These are phyloP conservation scores for Caenorhabditis becei DNA, from an alignment of 2,888 invertebrate genomes.

Conservation along the genomic window DNA sequence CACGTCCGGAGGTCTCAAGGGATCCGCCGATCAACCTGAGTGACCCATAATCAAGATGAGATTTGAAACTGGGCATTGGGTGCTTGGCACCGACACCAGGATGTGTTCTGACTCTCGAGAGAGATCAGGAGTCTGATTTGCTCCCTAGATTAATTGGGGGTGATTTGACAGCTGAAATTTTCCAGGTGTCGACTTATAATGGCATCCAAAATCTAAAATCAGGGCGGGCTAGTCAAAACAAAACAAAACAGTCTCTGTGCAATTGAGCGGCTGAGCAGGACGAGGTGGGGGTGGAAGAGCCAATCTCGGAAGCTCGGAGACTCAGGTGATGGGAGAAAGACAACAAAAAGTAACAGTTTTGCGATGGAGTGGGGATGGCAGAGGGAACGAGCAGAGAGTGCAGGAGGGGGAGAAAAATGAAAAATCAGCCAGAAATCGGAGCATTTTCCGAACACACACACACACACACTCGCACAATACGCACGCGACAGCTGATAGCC, in stretches of 20 bases:
- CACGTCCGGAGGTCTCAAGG: neutral
- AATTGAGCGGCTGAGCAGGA: neutral
- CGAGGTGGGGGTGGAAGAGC: neutral
- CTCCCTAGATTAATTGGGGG: neutral
- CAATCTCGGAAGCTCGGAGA: neutral
- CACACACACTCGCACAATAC: conserved; percentile 54
- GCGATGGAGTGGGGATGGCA: neutral
- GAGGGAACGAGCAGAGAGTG: conserved; percentile 19
- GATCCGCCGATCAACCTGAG: neutral
- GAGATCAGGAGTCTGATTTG: conserved; percentile 1
- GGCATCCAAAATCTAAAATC: too few species aligned
- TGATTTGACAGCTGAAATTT: conserved; percentile 2
- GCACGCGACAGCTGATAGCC: conserved; percentile 65
- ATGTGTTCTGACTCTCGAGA: neutral
- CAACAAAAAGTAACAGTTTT: conserved; percentile 42
- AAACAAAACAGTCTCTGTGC: too few species aligned
- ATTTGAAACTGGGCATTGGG: neutral
- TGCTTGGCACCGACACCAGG: too few species aligned
- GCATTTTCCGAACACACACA: conserved; percentile 50
- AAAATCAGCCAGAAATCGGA: conserved; percentile 53
- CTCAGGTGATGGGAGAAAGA: conserved; percentile 17
- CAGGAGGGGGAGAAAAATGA: conserved; percentile 28
- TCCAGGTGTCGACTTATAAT: neutral
- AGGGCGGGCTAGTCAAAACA: too few species aligned
- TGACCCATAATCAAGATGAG: neutral